phyloP scores from a whole-genome alignment of 1,140 invertebrate species.

The Monomorium pharaonis region DNA sequence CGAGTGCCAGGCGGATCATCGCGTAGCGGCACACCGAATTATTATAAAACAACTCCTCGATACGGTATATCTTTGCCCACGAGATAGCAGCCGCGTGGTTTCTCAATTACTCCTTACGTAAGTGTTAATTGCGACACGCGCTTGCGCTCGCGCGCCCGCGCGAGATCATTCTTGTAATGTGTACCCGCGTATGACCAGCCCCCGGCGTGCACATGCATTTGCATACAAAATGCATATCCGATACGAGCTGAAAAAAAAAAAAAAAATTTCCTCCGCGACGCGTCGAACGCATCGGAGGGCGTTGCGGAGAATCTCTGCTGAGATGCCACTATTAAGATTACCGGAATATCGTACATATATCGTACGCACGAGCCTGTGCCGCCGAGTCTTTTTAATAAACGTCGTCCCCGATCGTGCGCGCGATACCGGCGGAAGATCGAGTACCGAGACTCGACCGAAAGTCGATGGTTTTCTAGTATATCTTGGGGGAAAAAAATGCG shows the following conservation, averaged over 20 bases:
- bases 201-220: neutral
- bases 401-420: constrained; percentile 13
- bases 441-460: constrained; percentile 34
- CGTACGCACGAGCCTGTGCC: no score
- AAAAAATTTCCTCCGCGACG: constrained; percentile 45
- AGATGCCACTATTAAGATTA: constrained; percentile 46
- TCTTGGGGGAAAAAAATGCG: neutral
- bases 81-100: constrained; percentile 63
- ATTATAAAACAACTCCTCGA: constrained; percentile 61
- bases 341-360: neutral
- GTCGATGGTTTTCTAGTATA: constrained; percentile 38
- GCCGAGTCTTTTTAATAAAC: constrained; percentile 20
- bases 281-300: no score
- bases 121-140: constrained; percentile 69
- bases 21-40: constrained; percentile 58
- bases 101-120: constrained; percentile 71
- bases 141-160: constrained; percentile 20
- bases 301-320: neutral
- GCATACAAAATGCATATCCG: constrained; percentile 47
- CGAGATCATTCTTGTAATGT: constrained; percentile 68
- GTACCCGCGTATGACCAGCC: constrained; percentile 43
- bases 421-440: constrained; percentile 40
- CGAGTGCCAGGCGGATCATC: constrained; percentile 41
- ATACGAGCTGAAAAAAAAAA: constrained; percentile 37
- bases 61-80: constrained; percentile 58